Base-by-base conservation (phyloP, 2,113 vertebrate species). In the Pardalotus punctatus region DNA sequence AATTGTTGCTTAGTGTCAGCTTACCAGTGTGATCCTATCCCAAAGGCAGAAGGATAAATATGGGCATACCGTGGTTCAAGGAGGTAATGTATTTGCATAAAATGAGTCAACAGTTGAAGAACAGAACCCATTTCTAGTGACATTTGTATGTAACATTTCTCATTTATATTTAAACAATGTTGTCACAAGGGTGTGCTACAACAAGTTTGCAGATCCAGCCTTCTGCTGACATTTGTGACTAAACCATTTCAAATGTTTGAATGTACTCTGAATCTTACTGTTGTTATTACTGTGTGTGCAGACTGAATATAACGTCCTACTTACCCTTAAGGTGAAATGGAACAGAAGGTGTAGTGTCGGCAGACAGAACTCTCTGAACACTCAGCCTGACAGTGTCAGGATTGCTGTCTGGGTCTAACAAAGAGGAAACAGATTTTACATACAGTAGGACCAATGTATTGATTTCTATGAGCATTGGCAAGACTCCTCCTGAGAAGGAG, bases 381-480 rank as follows among this genome's bases (percentile, higher is more conserved):
- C 12, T 35, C 13, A 45, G 14, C 10, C 28, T 67, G 57, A 27
- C 17, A 66, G 6, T 3, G 1, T 54, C 53, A 65, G 40, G 21
- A 47, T 56, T 82, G 15, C 13, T 65, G 23, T 43, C 50, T 54
- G 54, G 8, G 22, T 67, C 48, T 56, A 48, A 51, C 9, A 48
- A 80, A 27, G 22, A 28, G 24, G 31, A 76, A 43, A 18, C 2
- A 86, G n/a, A 51, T 87, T 91, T 81, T 50, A 10, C 2, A 1
- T 24, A 10, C 16, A 47, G 19, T 58, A 38, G 24, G 10, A 51
- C 47, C 27, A 43, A 31, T 1, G 1, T 29, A 21, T 29, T 62
- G 8, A 45, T 62, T 76, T 29, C 20, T 31, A 11, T 1, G 1
- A 56, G 14, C 21, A 22, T 5, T 4, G 1, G 1, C 19, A 56